Evolutionary conservation across 2,797 vertebrate species (phyloP).

Genomic region (Anas capensis): DNA sequence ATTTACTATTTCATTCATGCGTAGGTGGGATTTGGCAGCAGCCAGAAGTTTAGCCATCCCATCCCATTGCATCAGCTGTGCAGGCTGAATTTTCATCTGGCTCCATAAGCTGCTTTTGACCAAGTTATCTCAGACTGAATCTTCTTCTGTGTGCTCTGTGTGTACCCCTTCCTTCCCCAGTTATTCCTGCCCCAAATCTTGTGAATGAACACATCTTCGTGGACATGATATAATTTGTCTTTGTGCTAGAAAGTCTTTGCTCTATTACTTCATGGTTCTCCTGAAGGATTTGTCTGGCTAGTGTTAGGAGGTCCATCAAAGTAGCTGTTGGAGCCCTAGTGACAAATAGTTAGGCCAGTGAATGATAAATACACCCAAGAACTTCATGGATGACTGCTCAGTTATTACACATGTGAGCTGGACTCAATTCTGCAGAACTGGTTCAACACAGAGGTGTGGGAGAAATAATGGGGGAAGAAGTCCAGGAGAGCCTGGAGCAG

Average conservation of each 20-base stretch:
- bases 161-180: neutral
- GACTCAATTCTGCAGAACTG: neutral
- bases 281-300: neutral
- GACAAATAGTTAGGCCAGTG: neutral
- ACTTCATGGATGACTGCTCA: fast-evolving
- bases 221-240: neutral
- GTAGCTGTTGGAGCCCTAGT: neutral
- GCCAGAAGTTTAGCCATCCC: neutral
- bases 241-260: neutral
- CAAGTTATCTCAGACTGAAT: neutral
- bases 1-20: constrained; percentile 24
- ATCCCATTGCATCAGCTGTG: neutral
- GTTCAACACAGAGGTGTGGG: neutral
- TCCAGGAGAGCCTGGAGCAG: neutral
- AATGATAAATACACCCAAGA: neutral
- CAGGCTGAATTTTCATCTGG: constrained; percentile 14
- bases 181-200: neutral
- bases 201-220: neutral
- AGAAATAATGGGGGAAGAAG: neutral
- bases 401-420: neutral
- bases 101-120: neutral
- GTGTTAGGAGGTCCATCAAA: neutral
- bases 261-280: neutral
- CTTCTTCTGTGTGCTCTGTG: neutral
- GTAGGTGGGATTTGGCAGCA: neutral